Base-by-base conservation (phyloP, 2,797 vertebrate genomes). In the Phrynocephalus guinanensis region DNA sequence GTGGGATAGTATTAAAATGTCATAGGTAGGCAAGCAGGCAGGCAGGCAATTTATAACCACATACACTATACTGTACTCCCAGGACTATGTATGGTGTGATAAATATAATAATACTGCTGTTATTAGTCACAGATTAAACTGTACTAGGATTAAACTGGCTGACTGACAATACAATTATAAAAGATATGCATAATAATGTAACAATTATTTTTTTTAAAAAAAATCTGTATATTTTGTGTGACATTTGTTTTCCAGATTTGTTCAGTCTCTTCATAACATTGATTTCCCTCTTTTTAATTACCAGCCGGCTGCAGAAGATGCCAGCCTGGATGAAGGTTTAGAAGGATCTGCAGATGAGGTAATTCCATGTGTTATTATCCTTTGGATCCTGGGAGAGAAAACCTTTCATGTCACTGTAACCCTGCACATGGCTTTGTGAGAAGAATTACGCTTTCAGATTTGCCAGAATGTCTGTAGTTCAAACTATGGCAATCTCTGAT, bases 281-380 rank as follows among this genome's bases (percentile, higher is more conserved):
- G 71, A 63, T 60, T 5, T 56, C 83, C 50, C 50, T 24, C 2
- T 20, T 28, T 44, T 2, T 86, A 5, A 73, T 87, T 90, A 9
- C 60, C 89, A 96, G 96, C 75, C 93, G 84, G 78, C 93, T 1
- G 95, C 91, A 50, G 96, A 97, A 86, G 96, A 97, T 30, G 50
- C 63, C 71, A 68, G 11, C 38, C 56, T 18, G 24, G 96, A 96
- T 87, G 56, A 91, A 44, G 48, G 13, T 30, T 88, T 68, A 71
- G 83, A 85, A 56, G 96, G 95, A 38, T 90, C 94, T 44, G 3
- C 86, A 6, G 94, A 94, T 88, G 95, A 96, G 92, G 96, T 95
- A 95, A 94, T 79, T 78, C 10, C 81, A 0, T 87, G 72, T 66
- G 33, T 72, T 79, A 30, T 83, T 50, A 6, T 28, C 30, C 24